Conservation (phyloP, 2,113 vertebrate genomes). For the Sceloporus undulatus region DNA sequence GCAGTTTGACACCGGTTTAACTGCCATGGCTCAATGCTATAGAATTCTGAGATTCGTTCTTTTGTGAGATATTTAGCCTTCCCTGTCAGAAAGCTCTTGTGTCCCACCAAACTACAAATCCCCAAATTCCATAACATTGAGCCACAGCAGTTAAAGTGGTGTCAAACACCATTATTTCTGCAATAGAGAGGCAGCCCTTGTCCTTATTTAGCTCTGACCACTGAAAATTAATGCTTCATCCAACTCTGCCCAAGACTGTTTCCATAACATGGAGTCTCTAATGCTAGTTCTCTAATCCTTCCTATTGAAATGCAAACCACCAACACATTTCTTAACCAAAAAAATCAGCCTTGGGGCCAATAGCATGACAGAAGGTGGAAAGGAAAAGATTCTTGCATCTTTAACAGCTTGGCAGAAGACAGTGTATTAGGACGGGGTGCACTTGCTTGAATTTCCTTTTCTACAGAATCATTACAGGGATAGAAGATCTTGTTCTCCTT, state of each 20-base stretch:
- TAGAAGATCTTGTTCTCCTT: too few species aligned
- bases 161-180: too few species aligned
- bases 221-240: not conserved
- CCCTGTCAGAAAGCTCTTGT: too few species aligned
- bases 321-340: not conserved
- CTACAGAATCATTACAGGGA: too few species aligned
- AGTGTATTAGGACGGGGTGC: not conserved
- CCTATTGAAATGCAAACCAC: not conserved
- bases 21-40: too few species aligned
- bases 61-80: too few species aligned
- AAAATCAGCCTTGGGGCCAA: not conserved
- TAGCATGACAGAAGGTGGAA: not conserved
- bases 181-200: too few species aligned
- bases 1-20: too few species aligned
- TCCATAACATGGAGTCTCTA: not conserved
- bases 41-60: too few species aligned
- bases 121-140: too few species aligned
- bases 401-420: not conserved
- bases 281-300: not conserved
- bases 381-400: not conserved
- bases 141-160: too few species aligned
- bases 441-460: not conserved
- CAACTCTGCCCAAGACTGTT: not conserved
- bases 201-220: not conserved
- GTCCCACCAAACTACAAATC: too few species aligned